Base-by-base conservation (phyloP, 2,888 invertebrate genomes). In the Synergus laeviventris region DNA sequence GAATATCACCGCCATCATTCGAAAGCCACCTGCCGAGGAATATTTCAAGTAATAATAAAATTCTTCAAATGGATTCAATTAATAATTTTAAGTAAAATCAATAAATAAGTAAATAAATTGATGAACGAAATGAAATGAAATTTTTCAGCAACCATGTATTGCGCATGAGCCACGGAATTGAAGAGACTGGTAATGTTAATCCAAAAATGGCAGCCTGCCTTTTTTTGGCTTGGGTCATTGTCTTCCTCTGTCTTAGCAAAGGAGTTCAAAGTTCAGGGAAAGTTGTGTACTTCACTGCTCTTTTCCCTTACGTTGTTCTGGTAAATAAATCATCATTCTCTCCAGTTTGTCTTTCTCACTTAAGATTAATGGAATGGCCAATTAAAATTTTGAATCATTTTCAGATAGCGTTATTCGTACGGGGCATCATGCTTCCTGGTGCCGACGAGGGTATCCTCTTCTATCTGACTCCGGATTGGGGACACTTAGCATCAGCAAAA, bases 241-340 rank as follows among this genome's bases (percentile, higher is more conserved):
- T 96, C 31, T 95, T 95, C 86, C 92, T 95, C 62, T 96, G 95
- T 85, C 92, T 96, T 60, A 95, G 95, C 91, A 96, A 95, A 91
- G 95, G 96, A 42, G 95, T 96, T 14, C 95, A 96, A 90, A 95
- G 95, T 78, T 95, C 95, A 24, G 96, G 96, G 84, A 96, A 96
- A 92, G 95, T 95, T 76, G 95, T 95, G 24, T 95, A 95, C 87
- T 95, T 95, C 86, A 95, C 95, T 36, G 95, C 95, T 18, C 92
- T 95, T 16, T 95, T 95, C 84, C 95, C 95, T 5, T 95, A 95
- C 87, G 93, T 95, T 73, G 95, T 95, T 24, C 90, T 95, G 85
- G 94, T 95, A 31, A 94, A 96, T 84, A 31, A 54, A 11, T 54
- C 2, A 11, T 18, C 0, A 31, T 31, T 31, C 31, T 31, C 31